These are phyloP conservation scores for Dendrocincla tyrannina DNA, from an alignment of 2,797 vertebrate genomes.

Conservation along the genomic window DNA sequence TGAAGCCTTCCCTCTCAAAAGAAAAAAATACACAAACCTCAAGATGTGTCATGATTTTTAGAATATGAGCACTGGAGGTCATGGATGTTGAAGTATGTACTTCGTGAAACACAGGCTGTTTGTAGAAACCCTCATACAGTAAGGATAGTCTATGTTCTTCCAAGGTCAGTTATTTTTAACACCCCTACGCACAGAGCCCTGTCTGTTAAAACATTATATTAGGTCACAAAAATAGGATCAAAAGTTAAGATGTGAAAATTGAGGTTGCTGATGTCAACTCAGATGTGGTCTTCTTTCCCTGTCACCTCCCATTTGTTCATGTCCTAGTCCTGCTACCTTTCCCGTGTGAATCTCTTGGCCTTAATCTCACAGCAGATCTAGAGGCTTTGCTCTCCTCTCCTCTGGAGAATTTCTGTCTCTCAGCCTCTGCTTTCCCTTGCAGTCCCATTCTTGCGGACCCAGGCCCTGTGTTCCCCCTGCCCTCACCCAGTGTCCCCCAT, in stretches of 20 bases:
- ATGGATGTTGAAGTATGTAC: background rate
- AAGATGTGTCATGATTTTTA: background rate
- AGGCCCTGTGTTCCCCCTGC: background rate
- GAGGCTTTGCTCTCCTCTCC: background rate
- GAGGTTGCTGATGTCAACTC: background rate
- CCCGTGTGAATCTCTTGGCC: background rate
- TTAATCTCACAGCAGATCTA: background rate
- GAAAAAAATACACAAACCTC: background rate
- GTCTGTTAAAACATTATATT: background rate
- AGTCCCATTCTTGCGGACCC: background rate
- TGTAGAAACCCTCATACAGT: background rate
- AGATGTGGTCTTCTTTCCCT: background rate
- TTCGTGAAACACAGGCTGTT: background rate
- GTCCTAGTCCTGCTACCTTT: background rate
- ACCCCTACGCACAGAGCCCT: background rate
- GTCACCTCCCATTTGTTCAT: background rate
- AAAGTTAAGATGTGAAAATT: slow-evolving; percentile 26
- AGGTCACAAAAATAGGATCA: slow-evolving; percentile 24
- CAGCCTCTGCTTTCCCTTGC: background rate
- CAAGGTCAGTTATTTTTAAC: slow-evolving; percentile 60
- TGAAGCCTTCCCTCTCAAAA: background rate
- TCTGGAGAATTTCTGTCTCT: background rate
- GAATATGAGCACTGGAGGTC: background rate
- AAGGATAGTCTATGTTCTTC: background rate
- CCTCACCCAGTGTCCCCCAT: background rate